These are phyloP conservation scores for Ips typographus DNA, from an alignment of 1,140 invertebrate genomes.

Conservation along the genomic window DNA sequence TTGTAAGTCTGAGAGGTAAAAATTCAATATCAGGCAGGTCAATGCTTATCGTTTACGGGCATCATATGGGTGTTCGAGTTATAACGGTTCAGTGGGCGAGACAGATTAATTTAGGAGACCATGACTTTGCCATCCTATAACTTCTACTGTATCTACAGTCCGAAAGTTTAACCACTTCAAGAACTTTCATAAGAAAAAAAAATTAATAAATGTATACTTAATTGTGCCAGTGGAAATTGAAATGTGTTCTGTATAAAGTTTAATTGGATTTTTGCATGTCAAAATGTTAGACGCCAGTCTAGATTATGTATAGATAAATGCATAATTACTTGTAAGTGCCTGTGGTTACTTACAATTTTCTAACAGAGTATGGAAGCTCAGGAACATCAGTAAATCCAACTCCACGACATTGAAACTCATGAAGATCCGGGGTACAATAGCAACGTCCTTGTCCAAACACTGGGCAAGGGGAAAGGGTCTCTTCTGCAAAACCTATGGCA, in stretches of 20 bases:
- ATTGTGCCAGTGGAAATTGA: too few species aligned
- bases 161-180: too few species aligned
- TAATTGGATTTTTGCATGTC: too few species aligned
- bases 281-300: too few species aligned
- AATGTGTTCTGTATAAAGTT: too few species aligned
- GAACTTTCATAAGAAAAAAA: too few species aligned
- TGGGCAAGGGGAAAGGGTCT: slow-evolving; percentile 47
- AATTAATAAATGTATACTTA: too few species aligned
- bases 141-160: too few species aligned
- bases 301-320: too few species aligned
- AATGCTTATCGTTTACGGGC: slow-evolving; percentile 4
- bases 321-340: too few species aligned
- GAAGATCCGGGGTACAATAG: slow-evolving; percentile 49
- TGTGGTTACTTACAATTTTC: slow-evolving; percentile 51
- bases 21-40: slow-evolving; percentile 10
- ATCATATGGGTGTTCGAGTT: slow-evolving; percentile 8
- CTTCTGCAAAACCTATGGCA: slow-evolving; percentile 25
- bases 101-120: slow-evolving; percentile 6
- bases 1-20: background rate
- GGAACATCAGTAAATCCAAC: slow-evolving; percentile 51
- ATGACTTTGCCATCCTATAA: slow-evolving; percentile 2
- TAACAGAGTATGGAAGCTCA: slow-evolving; percentile 48
- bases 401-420: slow-evolving; percentile 50
- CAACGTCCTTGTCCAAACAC: slow-evolving; percentile 50
- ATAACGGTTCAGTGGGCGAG: slow-evolving; percentile 12